Evolutionary conservation across 2,888 invertebrate genomes (phyloP).

Genomic region (Cybosia mesomella): DNA sequence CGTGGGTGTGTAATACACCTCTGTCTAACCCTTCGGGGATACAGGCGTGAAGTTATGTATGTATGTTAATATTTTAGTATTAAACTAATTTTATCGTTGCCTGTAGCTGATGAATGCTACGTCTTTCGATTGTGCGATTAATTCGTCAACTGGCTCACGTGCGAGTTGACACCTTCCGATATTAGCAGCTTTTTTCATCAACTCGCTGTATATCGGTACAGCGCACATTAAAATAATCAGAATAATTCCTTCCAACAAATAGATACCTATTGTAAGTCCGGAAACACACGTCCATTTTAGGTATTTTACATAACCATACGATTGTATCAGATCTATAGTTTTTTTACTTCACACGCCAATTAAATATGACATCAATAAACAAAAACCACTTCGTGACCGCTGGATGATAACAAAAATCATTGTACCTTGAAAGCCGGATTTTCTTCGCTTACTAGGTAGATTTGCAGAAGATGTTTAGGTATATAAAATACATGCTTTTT

Average conservation of each 20-base stretch:
- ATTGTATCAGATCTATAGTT: conserved; percentile 31
- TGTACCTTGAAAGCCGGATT: conserved; percentile 45
- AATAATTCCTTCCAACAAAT: neutral
- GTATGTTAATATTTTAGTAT: no score
- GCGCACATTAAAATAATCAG: no score
- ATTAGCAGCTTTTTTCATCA: no score
- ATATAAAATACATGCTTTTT: conserved; percentile 2
- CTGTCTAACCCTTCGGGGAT: no score
- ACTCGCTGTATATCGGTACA: no score
- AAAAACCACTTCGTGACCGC: conserved; percentile 33
- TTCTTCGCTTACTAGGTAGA: conserved; percentile 12
- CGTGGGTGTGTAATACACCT: no score
- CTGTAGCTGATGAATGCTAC: no score
- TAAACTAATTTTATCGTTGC: neutral
- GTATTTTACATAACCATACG: conserved; percentile 10
- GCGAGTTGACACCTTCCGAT: no score
- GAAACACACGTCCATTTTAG: conserved; percentile 1
- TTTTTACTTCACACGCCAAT: conserved; percentile 47
- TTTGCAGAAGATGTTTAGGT: conserved; percentile 1
- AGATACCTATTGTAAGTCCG: neutral
- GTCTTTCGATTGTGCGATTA: no score
- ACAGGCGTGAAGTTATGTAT: no score
- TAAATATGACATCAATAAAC: conserved; percentile 43
- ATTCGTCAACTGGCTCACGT: no score
- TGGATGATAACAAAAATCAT: conserved; percentile 32